Evolutionary conservation across 2,113 vertebrate species (phyloP).

Genomic region (Syngnathoides biaculeatus): DNA sequence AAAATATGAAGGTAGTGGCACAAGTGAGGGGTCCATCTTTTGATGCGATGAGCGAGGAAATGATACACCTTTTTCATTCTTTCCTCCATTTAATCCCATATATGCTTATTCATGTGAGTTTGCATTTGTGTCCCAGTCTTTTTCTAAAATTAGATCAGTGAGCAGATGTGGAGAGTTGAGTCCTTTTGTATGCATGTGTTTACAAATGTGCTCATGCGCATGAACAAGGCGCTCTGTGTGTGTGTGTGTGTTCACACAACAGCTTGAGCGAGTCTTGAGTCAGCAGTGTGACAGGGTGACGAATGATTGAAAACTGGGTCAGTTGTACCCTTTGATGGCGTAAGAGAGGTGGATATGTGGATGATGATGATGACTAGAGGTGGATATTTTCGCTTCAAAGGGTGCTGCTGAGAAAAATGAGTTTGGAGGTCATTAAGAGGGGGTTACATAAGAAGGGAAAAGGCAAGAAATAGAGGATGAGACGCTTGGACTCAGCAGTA

Average conservation of each 20-base stretch:
- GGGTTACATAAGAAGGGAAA: slow-evolving; percentile 18
- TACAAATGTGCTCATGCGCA: slow-evolving; percentile 33
- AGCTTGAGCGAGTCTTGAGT: slow-evolving; percentile 54
- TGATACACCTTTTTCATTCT: background rate
- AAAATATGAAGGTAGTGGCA: background rate
- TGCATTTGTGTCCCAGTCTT: slow-evolving; percentile 4
- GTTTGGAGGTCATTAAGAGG: background rate
- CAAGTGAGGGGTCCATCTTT: background rate
- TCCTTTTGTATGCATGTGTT: slow-evolving; percentile 35
- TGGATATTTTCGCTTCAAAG: slow-evolving; percentile 1
- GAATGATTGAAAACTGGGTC: slow-evolving; percentile 48
- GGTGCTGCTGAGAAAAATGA: slow-evolving; percentile 8
- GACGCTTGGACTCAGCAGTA: background rate
- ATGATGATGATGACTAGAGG: slow-evolving; percentile 2
- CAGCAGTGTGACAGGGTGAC: slow-evolving; percentile 44
- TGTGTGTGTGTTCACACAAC: slow-evolving; percentile 24
- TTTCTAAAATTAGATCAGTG: slow-evolving; percentile 47
- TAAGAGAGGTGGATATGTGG: slow-evolving; percentile 14
- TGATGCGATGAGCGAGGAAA: background rate
- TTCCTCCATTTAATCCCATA: background rate
- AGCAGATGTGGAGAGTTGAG: slow-evolving; percentile 46
- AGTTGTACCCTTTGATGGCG: slow-evolving; percentile 44
- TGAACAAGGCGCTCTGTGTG: slow-evolving; percentile 12
- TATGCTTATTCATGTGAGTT: background rate
- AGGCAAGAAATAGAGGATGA: slow-evolving; percentile 6